Evolutionary conservation across 2,113 vertebrate genomes (phyloP).

Genomic region (Pollachius pollachius): DNA sequence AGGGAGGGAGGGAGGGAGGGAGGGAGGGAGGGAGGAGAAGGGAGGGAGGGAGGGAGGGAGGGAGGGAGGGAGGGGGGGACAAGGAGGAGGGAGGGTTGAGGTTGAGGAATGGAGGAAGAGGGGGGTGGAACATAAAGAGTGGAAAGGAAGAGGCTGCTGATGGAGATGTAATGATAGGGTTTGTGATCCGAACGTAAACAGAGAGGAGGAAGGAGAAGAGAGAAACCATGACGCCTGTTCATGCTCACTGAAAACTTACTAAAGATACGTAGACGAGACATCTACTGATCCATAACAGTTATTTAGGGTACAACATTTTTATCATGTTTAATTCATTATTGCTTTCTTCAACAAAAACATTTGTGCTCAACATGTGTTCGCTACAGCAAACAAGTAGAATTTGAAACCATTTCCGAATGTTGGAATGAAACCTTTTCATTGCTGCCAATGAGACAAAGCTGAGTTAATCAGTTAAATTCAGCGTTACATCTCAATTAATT

Average conservation of each 20-base stretch:
- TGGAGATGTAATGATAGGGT: no score
- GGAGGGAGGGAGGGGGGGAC: not conserved
- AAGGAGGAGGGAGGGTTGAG: not conserved
- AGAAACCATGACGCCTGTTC: no score
- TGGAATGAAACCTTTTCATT: conserved; percentile 43
- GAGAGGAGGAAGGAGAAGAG: no score
- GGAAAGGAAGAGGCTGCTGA: not conserved
- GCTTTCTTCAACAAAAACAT: no score
- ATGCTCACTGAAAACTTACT: no score
- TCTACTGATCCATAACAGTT: no score
- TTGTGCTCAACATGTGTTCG: not conserved
- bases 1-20: no score
- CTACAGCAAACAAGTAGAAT: conserved; percentile 13
- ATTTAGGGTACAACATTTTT: no score
- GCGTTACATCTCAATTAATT: conserved; percentile 37
- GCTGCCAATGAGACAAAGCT: conserved; percentile 50
- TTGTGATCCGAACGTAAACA: no score
- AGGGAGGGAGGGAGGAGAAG: not conserved
- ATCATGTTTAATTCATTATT: no score
- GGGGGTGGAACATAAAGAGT: not conserved
- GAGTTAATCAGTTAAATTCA: conserved; percentile 50
- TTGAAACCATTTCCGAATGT: conserved; percentile 31
- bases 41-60: not conserved
- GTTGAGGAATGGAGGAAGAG: not conserved
- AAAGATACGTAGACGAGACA: no score